phyloP scores from a whole-genome alignment of 2,888 invertebrate species.

The Scaptomyza cyrtandrae region DNA sequence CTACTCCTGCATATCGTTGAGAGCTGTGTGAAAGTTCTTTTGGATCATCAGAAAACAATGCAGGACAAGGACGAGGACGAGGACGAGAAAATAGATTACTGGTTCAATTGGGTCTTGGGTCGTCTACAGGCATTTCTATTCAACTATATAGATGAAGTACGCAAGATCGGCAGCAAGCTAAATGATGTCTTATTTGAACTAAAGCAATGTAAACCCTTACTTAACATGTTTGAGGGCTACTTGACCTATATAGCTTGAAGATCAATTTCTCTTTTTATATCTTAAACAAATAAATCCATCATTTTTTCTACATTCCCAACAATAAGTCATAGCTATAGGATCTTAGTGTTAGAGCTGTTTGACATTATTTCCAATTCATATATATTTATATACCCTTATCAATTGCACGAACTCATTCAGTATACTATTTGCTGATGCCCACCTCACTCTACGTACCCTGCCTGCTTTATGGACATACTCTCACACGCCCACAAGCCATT shows the following conservation, averaged over 20 bases:
- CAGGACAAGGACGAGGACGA: background rate
- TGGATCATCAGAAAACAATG: conserved; percentile 11
- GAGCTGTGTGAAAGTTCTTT: conserved; percentile 10
- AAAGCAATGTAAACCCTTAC: conserved; percentile 14
- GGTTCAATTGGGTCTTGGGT: conserved; percentile 57
- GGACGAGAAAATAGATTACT: conserved; percentile 29
- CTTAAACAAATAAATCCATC: background rate
- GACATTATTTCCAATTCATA: no score
- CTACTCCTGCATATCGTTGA: conserved; percentile 44
- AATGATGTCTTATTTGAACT: conserved; percentile 12
- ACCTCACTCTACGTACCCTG: background rate
- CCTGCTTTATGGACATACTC: background rate
- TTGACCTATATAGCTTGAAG: conserved; percentile 22
- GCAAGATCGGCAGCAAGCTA: conserved; percentile 26
- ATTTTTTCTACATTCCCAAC: no score
- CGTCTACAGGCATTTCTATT: conserved; percentile 49
- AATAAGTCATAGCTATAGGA: no score
- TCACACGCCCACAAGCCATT: conserved; percentile 35
- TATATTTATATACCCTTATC: background rate
- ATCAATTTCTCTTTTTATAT: background rate
- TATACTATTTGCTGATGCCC: background rate
- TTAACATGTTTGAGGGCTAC: conserved; percentile 27
- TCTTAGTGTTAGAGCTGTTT: no score
- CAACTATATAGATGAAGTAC: conserved; percentile 29
- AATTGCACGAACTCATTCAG: background rate